Evolutionary conservation across 1,140 invertebrate species (phyloP), one percentile per base, ranked within the genome.

Genomic region (Ips nitidus): DNA sequence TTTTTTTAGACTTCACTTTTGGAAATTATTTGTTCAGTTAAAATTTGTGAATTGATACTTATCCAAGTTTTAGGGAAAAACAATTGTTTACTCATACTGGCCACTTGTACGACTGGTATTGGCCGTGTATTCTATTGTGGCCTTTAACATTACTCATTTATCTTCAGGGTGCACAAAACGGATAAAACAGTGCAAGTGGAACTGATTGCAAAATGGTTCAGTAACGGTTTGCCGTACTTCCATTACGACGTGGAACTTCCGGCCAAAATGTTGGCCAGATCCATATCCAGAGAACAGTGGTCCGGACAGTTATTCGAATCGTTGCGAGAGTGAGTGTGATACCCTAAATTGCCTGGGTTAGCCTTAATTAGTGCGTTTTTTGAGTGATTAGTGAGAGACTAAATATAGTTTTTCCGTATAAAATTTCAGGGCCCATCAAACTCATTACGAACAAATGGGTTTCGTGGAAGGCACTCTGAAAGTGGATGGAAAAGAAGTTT

Each of bases 361-460:
- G 22, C 22, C 22, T 22, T 22, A 22, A 22, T 22, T 22, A 22
- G 22, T 22, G 22, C 22, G 22, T 22, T 22, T 22, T 22, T 22
- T 22, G 22, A 22, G 22, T 22, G 22, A 22, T 0, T 22, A 22
- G 22, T 22, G 22, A 22, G 22, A 22, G 22, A 22, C 22, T 22
- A 22, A 22, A 22, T 22, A 22, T 0, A 22, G 22, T 47, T 47
- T 47, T 47, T 47, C 45, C 45, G 45, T n/a, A 5, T 47, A 55
- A 55, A 55, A 2, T 52, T 62, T 62, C 36, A 90, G 88, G 22
- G 85, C 86, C 37, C 89, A 91, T 76, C 90, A 91, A 76, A 87
- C 86, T 1, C 90, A 91, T 76, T 91, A 91, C 78, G 90, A 91
- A 76, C 90, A 91, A 79, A 88, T 89, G 78, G 88, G 88, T 4